Conservation (phyloP, 2,888 invertebrate genomes). For the Metallyticus violacea region DNA sequence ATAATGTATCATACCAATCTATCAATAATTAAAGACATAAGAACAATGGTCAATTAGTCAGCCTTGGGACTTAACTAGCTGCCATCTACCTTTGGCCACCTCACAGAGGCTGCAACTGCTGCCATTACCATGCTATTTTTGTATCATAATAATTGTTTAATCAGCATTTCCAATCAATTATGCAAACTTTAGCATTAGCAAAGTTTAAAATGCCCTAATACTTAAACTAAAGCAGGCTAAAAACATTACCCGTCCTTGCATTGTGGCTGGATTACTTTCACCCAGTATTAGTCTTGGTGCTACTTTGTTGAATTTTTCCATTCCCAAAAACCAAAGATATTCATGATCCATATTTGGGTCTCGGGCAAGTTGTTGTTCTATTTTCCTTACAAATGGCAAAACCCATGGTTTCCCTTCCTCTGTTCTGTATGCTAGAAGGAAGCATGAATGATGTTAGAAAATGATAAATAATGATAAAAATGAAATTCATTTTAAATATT, state of each 20-base stretch:
- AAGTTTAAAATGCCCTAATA: too few species aligned
- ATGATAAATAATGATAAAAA: background rate
- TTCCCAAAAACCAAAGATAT: constrained; percentile 88
- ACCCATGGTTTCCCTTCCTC: constrained; percentile 96
- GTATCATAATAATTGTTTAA: too few species aligned
- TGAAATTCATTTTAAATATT: background rate
- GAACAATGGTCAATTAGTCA: too few species aligned
- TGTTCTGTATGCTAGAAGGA: constrained; percentile 78
- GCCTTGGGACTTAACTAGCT: too few species aligned
- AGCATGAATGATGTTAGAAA: background rate
- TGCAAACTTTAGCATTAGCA: too few species aligned
- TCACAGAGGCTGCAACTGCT: too few species aligned
- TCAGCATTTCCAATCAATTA: too few species aligned
- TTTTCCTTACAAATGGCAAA: constrained; percentile 87
- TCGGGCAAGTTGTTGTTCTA: constrained; percentile 77
- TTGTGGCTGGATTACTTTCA: constrained; percentile 60
- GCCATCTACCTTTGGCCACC: too few species aligned
- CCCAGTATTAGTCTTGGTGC: constrained; percentile 87
- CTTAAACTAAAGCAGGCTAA: too few species aligned
- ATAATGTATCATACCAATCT: too few species aligned
- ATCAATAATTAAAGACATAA: too few species aligned
- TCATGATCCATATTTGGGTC: constrained; percentile 88
- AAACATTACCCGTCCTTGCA: background rate
- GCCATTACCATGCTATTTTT: too few species aligned
- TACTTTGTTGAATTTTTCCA: constrained; percentile 70